These are phyloP conservation scores for Sphaerophoria taeniata DNA, from an alignment of 2,888 invertebrate genomes.

Conservation along the genomic window DNA sequence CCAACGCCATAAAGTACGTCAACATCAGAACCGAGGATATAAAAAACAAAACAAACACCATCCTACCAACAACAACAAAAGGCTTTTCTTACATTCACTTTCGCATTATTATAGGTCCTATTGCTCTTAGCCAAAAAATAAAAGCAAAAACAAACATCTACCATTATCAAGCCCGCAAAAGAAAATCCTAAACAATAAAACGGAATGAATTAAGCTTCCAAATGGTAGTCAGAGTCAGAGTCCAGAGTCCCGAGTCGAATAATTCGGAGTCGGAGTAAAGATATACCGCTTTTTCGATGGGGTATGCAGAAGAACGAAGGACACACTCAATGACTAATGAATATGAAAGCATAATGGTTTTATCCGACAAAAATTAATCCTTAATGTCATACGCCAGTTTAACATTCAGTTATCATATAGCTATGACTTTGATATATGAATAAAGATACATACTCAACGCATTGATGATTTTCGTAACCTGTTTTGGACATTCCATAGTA, in stretches of 20 bases:
- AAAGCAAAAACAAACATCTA: not conserved
- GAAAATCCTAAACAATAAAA: slow-evolving; percentile 62
- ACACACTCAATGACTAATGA: slow-evolving; percentile 63
- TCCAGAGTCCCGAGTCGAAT: too few species aligned
- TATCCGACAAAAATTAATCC: slow-evolving; percentile 63
- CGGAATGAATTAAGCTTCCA: slow-evolving; percentile 57
- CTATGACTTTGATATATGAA: not conserved
- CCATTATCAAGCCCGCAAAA: slow-evolving; percentile 3
- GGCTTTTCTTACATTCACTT: not conserved
- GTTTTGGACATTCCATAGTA: slow-evolving; percentile 32
- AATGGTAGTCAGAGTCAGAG: not conserved
- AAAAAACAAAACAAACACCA: not conserved
- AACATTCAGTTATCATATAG: slow-evolving; percentile 11
- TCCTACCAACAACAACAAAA: slow-evolving; percentile 12
- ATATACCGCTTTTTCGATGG: slow-evolving; percentile 44
- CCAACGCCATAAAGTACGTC: slow-evolving; percentile 68
- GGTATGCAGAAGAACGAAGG: too few species aligned
- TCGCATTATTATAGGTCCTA: not conserved
- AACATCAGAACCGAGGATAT: slow-evolving; percentile 39
- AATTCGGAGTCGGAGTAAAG: slow-evolving; percentile 13
- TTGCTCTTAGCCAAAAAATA: not conserved
- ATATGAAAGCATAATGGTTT: slow-evolving; percentile 67
- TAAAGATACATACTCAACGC: not conserved
- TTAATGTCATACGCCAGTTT: slow-evolving; percentile 55
- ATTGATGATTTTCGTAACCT: slow-evolving; percentile 47